phyloP scores from a whole-genome alignment of 2,888 invertebrate genomes.

The Pristionchus maxplancki region DNA sequence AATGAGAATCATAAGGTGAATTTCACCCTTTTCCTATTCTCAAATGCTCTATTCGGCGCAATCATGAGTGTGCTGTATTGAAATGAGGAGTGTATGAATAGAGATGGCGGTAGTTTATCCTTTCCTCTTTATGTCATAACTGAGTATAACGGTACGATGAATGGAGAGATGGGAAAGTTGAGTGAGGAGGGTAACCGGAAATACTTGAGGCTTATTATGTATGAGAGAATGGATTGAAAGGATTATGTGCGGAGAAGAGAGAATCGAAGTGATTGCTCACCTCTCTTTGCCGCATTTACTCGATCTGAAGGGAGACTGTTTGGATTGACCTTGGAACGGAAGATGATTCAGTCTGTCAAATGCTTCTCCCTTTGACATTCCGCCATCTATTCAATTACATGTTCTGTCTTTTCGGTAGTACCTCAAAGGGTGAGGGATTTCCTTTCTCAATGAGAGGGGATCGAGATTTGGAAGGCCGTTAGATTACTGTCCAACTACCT shows the following conservation, averaged over 20 bases:
- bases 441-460: not conserved
- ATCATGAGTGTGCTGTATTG: not conserved
- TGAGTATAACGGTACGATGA: conserved; percentile 50
- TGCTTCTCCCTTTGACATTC: conserved; percentile 29
- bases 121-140: conserved; percentile 49
- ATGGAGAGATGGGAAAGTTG: conserved; percentile 22
- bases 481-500: conserved; percentile 37
- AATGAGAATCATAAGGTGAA: conserved; percentile 28
- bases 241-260: not conserved
- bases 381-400: conserved; percentile 16
- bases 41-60: not conserved
- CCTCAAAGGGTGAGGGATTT: conserved; percentile 9
- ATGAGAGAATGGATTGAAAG: conserved; percentile 43
- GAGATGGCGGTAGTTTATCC: conserved; percentile 36
- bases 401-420: conserved; percentile 25
- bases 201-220: conserved; percentile 53
- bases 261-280: conserved; percentile 31
- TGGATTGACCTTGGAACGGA: conserved; percentile 14
- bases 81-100: conserved; percentile 1
- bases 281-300: conserved; percentile 31
- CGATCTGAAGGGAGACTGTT: not conserved
- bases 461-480: conserved; percentile 4
- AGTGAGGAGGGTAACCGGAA: conserved; percentile 47
- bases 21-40: not conserved
- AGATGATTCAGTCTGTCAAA: conserved; percentile 9